Base-by-base conservation (phyloP, 2,113 vertebrate species). In the Amphilophus citrinellus region DNA sequence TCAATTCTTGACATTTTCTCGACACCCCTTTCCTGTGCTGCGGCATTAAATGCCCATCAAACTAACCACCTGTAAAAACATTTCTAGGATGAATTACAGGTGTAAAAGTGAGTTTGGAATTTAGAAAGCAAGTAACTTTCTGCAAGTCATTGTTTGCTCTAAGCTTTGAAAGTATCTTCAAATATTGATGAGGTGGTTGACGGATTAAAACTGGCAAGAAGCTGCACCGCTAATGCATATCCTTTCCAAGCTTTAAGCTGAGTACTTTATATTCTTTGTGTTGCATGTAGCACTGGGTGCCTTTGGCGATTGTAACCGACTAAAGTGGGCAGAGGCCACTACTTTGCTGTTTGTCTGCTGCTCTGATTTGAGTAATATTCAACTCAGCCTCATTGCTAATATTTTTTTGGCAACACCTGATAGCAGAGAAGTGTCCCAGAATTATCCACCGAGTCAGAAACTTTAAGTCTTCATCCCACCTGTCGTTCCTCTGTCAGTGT, bases 291-390 rank as follows among this genome's bases (percentile, higher is more conserved):
- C 77, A 62, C 76, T 44, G 14, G 20, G 17, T 50, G 44, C 47
- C 59, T 78, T 86, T 79, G 71, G 65, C 62, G 84, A 68, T 63
- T 56, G 42, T 79, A 89, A 84, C 81, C 87, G 80, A 85, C 63
- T 42, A 57, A 11, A 61, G 84, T 63, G 76, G 62, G 27, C 79
- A 82, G 82, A 79, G 83, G 76, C 73, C 1, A 53, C 32, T 79
- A 59, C 66, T 68, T 78, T 84, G 66, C 63, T 75, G 61, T 68
- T n/a, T 76, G 76, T 89, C 73, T 79, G 77, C 77, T 81, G 78
- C 58, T 71, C 77, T 10, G 39, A 83, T 87, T 79, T 89, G 27
- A 83, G 84, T 10, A 89, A 42, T 65, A 79, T 79, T 63, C 8
- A 18, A 15, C 50, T 57, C 37, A 56, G 20, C 24, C 68, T 68